phyloP scores from a whole-genome alignment of 2,797 vertebrate species.

The Siniperca undulata region DNA sequence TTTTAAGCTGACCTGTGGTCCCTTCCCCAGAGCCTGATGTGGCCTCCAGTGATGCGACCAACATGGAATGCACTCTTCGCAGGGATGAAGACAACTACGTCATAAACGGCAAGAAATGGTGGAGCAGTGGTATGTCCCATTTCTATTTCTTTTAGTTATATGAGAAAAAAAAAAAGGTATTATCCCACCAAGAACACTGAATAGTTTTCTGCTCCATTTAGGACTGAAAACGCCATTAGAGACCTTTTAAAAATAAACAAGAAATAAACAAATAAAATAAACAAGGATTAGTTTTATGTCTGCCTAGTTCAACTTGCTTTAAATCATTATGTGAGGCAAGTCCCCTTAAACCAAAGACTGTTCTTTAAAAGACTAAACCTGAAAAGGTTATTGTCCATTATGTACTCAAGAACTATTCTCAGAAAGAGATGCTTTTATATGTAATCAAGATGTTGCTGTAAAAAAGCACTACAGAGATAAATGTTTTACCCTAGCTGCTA shows the following conservation, averaged over 20 bases:
- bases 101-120: slow-evolving; percentile 95
- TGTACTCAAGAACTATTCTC: neutral
- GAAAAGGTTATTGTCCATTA: slow-evolving; percentile 10
- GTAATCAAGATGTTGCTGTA: slow-evolving; percentile 30
- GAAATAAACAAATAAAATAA: slow-evolving; percentile 7
- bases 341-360: slow-evolving; percentile 4
- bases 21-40: slow-evolving; percentile 89
- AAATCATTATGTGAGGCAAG: neutral
- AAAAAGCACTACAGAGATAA: slow-evolving; percentile 17
- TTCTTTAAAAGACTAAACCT: slow-evolving; percentile 24
- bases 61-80: slow-evolving; percentile 90
- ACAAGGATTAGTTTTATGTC: slow-evolving; percentile 16
- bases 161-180: neutral
- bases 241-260: neutral
- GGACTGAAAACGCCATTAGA: neutral
- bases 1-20: slow-evolving; percentile 5
- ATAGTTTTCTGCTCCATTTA: neutral
- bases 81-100: slow-evolving; percentile 85
- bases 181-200: neutral
- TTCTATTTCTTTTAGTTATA: slow-evolving; percentile 3
- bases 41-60: slow-evolving; percentile 95
- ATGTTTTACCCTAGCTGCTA: slow-evolving; percentile 6
- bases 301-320: neutral
- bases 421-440: slow-evolving; percentile 29
- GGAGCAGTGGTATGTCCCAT: slow-evolving; percentile 92